These are phyloP conservation scores for Stichodactyla mertensii DNA, from an alignment of 64 coral and sea anemone genomes.

Conservation along the genomic window DNA sequence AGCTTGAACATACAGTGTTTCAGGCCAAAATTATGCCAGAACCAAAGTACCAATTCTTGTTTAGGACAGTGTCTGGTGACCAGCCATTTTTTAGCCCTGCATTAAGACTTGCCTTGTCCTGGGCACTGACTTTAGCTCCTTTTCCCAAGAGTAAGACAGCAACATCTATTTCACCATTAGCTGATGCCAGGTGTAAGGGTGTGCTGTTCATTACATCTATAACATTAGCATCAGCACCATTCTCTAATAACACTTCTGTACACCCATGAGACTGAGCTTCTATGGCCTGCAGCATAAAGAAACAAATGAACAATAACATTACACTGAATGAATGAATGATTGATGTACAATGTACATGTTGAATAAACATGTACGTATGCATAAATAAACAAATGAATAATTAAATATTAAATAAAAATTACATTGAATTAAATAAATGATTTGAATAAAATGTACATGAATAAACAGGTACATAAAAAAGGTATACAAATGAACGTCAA, in stretches of 20 bases:
- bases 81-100: too few species aligned
- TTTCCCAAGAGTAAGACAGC: conserved; percentile 77
- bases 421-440: neutral
- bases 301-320: neutral
- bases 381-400: too few species aligned
- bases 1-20: too few species aligned
- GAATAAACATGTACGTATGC: too few species aligned
- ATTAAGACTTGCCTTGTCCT: conserved; percentile 66
- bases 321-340: neutral
- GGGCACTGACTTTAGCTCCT: conserved; percentile 68
- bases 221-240: conserved; percentile 82
- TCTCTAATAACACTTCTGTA: conserved; percentile 65
- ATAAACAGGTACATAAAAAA: too few species aligned
- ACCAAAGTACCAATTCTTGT: too few species aligned
- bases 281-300: conserved; percentile 41
- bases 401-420: too few species aligned
- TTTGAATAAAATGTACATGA: neutral
- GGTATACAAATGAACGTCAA: too few species aligned
- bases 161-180: conserved; percentile 82
- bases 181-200: conserved; percentile 85
- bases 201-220: conserved; percentile 84
- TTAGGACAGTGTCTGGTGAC: too few species aligned
- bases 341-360: too few species aligned
- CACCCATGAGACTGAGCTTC: conserved; percentile 74
- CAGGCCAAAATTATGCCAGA: too few species aligned